phyloP scores from a whole-genome alignment of 2,888 invertebrate species.

The Ephialtes manifestator region DNA sequence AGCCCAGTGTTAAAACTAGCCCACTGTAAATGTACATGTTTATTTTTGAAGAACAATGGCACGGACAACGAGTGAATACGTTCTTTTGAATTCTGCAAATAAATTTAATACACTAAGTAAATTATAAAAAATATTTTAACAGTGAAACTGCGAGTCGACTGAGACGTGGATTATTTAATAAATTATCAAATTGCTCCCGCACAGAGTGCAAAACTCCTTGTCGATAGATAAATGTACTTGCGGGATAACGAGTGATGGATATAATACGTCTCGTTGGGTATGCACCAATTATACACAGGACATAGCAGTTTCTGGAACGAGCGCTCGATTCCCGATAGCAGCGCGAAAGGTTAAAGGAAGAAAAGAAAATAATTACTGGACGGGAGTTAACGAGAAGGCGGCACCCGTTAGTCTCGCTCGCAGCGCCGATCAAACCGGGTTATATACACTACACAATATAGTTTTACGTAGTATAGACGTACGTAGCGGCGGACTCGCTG shows the following conservation, averaged over 20 bases:
- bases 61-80: too few species aligned
- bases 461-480: neutral
- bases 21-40: too few species aligned
- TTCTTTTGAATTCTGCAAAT: too few species aligned
- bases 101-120: too few species aligned
- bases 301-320: conserved; percentile 23
- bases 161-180: neutral
- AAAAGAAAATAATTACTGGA: conserved; percentile 51
- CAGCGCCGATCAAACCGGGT: conserved; percentile 5
- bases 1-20: too few species aligned
- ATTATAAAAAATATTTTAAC: too few species aligned
- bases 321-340: conserved; percentile 21
- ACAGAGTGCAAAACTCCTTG: neutral
- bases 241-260: neutral
- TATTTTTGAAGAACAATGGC: too few species aligned
- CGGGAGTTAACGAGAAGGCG: conserved; percentile 61
- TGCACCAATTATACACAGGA: conserved; percentile 35
- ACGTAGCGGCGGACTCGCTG: too few species aligned
- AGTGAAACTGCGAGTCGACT: neutral
- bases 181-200: neutral
- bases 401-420: conserved; percentile 46
- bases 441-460: conserved; percentile 16
- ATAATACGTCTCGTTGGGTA: conserved; percentile 29
- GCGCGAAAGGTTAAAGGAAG: conserved; percentile 59
- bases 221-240: neutral